Evolutionary conservation across 1,140 invertebrate species (phyloP).

Genomic region (Zaprionus inermis): DNA sequence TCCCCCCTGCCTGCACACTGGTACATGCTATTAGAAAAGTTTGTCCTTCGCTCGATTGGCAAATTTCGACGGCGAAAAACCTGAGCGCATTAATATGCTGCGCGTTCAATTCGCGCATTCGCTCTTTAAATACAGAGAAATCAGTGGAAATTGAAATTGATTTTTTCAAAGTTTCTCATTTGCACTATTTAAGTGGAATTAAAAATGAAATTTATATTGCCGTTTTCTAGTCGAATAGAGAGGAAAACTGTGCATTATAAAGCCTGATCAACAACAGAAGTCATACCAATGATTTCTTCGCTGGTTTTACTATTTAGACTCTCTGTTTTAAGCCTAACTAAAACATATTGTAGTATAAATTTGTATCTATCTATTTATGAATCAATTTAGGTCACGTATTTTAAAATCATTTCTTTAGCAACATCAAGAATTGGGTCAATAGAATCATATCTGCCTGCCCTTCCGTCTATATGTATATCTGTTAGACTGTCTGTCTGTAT

Average conservation of each 20-base stretch:
- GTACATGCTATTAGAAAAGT: slow-evolving; percentile 41
- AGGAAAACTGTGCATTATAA: not conserved
- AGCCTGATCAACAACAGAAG: not conserved
- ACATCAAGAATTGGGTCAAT: too few species aligned
- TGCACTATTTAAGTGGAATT: not conserved
- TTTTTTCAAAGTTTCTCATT: not conserved
- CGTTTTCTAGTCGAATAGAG: not conserved
- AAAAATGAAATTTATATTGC: not conserved
- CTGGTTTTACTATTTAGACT: too few species aligned
- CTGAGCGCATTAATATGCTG: not conserved
- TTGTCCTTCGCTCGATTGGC: slow-evolving; percentile 4
- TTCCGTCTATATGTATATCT: too few species aligned
- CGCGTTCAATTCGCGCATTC: not conserved
- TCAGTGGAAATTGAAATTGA: not conserved
- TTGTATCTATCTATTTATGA: too few species aligned
- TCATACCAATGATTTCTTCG: too few species aligned
- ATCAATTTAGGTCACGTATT: too few species aligned
- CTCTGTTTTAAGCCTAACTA: too few species aligned
- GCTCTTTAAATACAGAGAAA: slow-evolving; percentile 17
- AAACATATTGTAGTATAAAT: too few species aligned
- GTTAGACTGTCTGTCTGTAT: too few species aligned
- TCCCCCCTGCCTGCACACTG: slow-evolving; percentile 18
- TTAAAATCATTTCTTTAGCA: too few species aligned
- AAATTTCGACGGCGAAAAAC: too few species aligned
- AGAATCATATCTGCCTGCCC: too few species aligned